phyloP scores from a whole-genome alignment of 2,113 vertebrate species.

The Pheucticus melanocephalus region DNA sequence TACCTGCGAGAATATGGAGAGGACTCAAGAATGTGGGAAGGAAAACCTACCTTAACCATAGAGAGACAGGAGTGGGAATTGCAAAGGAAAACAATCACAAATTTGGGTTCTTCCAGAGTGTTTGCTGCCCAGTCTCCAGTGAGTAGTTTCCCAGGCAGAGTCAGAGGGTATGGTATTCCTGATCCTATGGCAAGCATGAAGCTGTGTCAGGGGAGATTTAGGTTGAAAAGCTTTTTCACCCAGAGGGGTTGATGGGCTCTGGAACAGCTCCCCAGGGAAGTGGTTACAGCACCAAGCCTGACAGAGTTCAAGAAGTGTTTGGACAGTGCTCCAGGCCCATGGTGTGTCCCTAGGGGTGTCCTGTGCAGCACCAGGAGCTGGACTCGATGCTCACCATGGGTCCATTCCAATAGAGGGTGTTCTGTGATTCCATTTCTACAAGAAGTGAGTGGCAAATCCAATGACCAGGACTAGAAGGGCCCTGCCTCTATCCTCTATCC shows the following conservation, averaged over 20 bases:
- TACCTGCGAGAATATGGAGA: rapidly evolving
- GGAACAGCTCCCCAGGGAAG: background rate
- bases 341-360: background rate
- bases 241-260: background rate
- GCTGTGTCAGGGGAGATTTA: background rate
- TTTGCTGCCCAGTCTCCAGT: background rate
- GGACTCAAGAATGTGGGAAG: rapidly evolving
- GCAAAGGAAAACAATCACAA: background rate
- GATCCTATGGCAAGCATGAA: background rate
- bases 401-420: background rate
- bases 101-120: background rate
- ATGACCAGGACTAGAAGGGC: too few species aligned
- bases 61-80: background rate
- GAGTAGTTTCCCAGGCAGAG: background rate
- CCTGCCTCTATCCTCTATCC: background rate
- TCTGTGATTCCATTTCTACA: background rate
- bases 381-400: rapidly evolving
- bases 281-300: background rate
- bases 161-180: background rate
- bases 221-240: background rate
- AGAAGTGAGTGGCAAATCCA: background rate
- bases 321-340: background rate
- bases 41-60: background rate
- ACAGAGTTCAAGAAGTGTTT: background rate
- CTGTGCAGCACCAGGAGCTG: background rate